Evolutionary conservation across 1,140 invertebrate genomes (phyloP).

Genomic region (Platyura marginata): DNA sequence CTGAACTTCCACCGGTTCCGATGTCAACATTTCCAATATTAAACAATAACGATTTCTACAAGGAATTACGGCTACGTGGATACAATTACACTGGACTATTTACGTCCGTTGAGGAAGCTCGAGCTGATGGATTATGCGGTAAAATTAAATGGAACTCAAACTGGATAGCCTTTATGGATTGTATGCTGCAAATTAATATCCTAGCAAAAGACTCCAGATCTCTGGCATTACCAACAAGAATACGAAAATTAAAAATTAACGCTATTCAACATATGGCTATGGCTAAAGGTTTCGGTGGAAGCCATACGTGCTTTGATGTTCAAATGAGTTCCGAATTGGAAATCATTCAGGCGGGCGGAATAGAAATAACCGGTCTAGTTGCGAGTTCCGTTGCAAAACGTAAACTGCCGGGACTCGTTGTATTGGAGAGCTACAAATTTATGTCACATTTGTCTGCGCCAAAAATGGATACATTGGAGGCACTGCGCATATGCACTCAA

Average conservation of each 20-base stretch:
- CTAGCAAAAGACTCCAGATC: slow-evolving; percentile 48
- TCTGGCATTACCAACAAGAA: slow-evolving; percentile 63
- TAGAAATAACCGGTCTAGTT: slow-evolving; percentile 64
- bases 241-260: slow-evolving; percentile 63
- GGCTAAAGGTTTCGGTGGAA: slow-evolving; percentile 14
- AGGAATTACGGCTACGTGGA: slow-evolving; percentile 74
- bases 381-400: slow-evolving; percentile 58
- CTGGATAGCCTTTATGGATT: slow-evolving; percentile 87
- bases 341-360: slow-evolving; percentile 48
- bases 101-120: slow-evolving; percentile 16
- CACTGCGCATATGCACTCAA: slow-evolving; percentile 31
- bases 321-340: slow-evolving; percentile 13
- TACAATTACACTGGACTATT: slow-evolving; percentile 56
- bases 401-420: slow-evolving; percentile 38
- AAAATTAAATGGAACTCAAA: slow-evolving; percentile 48
- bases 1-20: slow-evolving; percentile 27
- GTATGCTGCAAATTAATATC: slow-evolving; percentile 75
- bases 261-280: slow-evolving; percentile 40
- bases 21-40: slow-evolving; percentile 26
- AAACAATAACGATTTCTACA: slow-evolving; percentile 67
- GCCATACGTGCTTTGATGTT: slow-evolving; percentile 21
- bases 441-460: slow-evolving; percentile 48
- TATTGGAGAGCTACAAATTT: slow-evolving; percentile 59
- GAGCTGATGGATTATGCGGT: slow-evolving; percentile 29
- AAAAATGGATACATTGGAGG: slow-evolving; percentile 18